Evolutionary conservation across 2,888 invertebrate species (phyloP), one percentile per base, ranked within the genome.

Genomic region (Eugnorisma glareosa): DNA sequence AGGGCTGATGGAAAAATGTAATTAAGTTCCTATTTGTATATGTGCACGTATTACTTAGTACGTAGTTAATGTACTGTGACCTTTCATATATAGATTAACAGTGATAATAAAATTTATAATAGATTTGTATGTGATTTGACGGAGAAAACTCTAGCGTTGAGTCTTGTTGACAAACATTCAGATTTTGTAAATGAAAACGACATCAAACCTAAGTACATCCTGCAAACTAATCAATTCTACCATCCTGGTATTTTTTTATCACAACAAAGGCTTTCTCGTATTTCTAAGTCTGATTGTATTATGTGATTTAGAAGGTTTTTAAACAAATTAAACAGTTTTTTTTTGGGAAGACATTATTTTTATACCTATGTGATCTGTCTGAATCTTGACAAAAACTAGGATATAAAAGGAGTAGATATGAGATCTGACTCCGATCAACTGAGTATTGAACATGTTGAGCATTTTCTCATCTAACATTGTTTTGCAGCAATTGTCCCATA

Each of bases 1-100:
- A 13, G 43, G 45, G 18, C 31, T 51, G 45, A 59, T 43, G 43
- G 35, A 81, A 59, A 74, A 75, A 75, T 75, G 5, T 54, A 21
- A 82, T 81, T 28, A 37, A 28, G 11, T 35, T 72, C 15, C 15
- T 45, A n/a, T 8, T 35, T 69, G 15, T 69, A 24, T 24, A 11
- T 10, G 31, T 45, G 18, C 3, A 48, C 24, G 24, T 31, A 18
- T 75, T 73, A 51, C 40, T 31, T 24, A 54, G 40, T 43, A 10
- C 37, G n/a, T 37, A n/a, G 8, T 35, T n/a, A 11, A 13, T 57
- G 15, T 54, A 31, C 8, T 8, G 31, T 43, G 10, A 28, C n/a
- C 5, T 37, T 74, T 73, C 13, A 10, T 28, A 24, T 11, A 7
- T 71, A 37, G 0, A 7, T 15, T n/a, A n/a, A 15, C 7, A 24